Percentiles rank a stretch among this genome's conserved stretches.
Conservation (phyloP, 2,888 invertebrate species). For the Capitulum mitella region DNA sequence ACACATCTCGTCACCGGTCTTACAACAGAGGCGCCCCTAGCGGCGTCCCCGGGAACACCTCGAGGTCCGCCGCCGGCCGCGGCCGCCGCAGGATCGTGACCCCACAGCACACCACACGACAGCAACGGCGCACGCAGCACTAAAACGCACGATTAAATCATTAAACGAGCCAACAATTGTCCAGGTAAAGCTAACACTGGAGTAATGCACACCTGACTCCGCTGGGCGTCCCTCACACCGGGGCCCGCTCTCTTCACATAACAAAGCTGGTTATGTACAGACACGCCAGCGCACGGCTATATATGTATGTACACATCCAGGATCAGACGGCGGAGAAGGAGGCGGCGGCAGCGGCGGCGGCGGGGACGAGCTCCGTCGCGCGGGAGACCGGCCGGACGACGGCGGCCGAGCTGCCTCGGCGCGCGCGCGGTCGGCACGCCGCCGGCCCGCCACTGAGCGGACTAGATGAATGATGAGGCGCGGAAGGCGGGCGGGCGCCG, state of each 20-base stretch:
- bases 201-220: not conserved
- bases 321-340: not conserved
- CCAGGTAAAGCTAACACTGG: not conserved
- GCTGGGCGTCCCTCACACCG: not conserved
- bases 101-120: not conserved
- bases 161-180: not conserved
- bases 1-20: not conserved
- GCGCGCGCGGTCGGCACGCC: not conserved
- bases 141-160: not conserved
- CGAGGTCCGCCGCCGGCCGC: not conserved
- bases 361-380: not conserved
- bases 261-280: not conserved
- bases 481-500: not conserved
- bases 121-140: not conserved
- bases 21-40: not conserved
- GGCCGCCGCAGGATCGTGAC: not conserved
- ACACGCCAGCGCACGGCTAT: not conserved
- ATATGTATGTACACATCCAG: not conserved
- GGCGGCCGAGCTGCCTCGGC: not conserved
- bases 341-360: not conserved
- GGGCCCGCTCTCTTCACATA: not conserved
- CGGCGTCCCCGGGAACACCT: not conserved
- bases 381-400: not conserved
- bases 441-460: not conserved
- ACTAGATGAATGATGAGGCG: constrained; percentile 13